Evolutionary conservation across 1,140 invertebrate species (phyloP), one percentile per base, ranked within the genome.

Genomic region (Scaptomyza pallida): DNA sequence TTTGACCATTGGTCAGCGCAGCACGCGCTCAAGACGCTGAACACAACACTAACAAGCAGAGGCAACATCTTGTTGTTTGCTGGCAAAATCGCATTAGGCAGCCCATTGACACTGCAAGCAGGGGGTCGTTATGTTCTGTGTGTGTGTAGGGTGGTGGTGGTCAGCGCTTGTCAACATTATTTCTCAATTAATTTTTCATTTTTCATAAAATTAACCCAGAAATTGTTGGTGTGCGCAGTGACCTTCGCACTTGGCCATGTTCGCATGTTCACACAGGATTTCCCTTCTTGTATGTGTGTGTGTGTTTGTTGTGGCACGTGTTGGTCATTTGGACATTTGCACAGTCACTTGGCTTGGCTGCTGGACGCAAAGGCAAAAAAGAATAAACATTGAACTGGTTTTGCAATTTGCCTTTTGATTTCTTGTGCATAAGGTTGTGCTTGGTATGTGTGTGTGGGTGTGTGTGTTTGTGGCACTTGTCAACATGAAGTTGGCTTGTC

Each of bases 181-280:
- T 89, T 89, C 80, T 89, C 86, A 88, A 89, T 89, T 89, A 89
- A 89, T 89, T 89, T 89, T 82, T 72, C 73, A 89, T 89, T 89
- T 89, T 89, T 89, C 85, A 88, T 79, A 72, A 88, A 88, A 88
- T 88, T 88, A 88, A 88, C 75, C 83, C 79, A 88, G 85, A 89
- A 89, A 79, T 89, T 65, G 67, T 30, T 6, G 26, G 26, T 23
- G 59, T 88, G 71, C 63, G 69, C 83, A 89, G 79, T 89, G 83
- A 88, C 83, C 83, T 83, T 82, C 72, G 82, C 26, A 69, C 72
- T 69, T 61, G 52, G 43, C 50, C 37, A 30, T 54, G 35, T 51
- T 30, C 35, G 52, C 68, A 71, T 63, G 54, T 64, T 71, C 12
- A 26, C 52, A 37, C 52, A n/a, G 37, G 30, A 63, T 50, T 71